Evolutionary conservation across 2,888 invertebrate species (phyloP).

Genomic region (Argynnis bischoffii): DNA sequence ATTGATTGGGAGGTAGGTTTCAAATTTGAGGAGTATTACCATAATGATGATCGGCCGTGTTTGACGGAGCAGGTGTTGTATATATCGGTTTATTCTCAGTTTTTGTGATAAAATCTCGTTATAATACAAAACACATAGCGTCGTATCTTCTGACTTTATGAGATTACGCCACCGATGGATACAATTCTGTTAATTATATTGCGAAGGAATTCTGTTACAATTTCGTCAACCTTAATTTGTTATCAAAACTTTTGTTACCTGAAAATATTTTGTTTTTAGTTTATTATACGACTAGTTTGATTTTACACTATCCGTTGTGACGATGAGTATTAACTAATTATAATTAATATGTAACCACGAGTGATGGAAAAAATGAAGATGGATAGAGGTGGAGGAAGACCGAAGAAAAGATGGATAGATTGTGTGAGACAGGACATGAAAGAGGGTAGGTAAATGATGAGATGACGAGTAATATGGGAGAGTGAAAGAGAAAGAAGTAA

Average conservation of each 20-base stretch:
- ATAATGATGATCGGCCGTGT: constrained; percentile 76
- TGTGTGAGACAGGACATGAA: too few species aligned
- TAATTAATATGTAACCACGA: too few species aligned
- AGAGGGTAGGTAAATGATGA: too few species aligned
- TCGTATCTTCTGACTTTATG: constrained; percentile 60
- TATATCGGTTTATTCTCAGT: constrained; percentile 78
- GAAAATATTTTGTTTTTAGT: neutral
- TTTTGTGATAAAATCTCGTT: constrained; percentile 79
- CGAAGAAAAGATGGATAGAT: too few species aligned
- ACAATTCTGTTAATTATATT: constrained; percentile 33
- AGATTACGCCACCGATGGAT: constrained; percentile 56
- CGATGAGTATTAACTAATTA: too few species aligned
- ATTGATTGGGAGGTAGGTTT: constrained; percentile 48
- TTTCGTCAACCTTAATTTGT: constrained; percentile 11
- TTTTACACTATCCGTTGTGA: neutral
- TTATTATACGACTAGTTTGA: neutral
- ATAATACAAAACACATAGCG: constrained; percentile 64
- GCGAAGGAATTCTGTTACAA: constrained; percentile 15
- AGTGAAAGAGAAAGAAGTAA: too few species aligned
- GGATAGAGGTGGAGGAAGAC: too few species aligned
- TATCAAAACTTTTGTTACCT: neutral
- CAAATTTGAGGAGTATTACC: constrained; percentile 73
- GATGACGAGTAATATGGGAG: too few species aligned
- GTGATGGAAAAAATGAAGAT: too few species aligned
- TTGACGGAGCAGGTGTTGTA: constrained; percentile 79